A percentile compares a stretch with the other conserved stretches of the same genome.
phyloP scores from a whole-genome alignment of 2,888 invertebrate genomes.

The Drosophila putrida region DNA sequence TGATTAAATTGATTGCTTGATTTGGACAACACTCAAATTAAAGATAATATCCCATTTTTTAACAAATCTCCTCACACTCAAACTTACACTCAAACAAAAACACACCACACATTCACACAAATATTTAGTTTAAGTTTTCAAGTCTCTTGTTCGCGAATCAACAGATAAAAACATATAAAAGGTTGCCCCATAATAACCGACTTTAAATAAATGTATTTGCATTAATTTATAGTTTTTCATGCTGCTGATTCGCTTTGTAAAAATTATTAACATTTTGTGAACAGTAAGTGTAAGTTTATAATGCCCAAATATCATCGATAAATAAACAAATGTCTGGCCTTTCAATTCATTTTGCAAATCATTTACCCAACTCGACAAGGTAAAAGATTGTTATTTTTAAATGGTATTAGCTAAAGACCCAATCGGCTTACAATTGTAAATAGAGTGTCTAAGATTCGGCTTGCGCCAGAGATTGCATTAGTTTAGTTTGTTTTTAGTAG shows the following conservation, averaged over 20 bases:
- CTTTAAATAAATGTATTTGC: constrained; percentile 58
- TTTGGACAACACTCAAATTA: constrained; percentile 42
- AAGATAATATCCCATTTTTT: constrained; percentile 19
- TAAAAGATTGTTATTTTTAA: background rate
- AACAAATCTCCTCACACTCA: constrained; percentile 15
- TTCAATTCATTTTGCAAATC: background rate
- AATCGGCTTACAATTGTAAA: constrained; percentile 9
- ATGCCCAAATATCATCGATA: background rate
- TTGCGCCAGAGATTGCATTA: background rate
- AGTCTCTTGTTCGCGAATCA: constrained; percentile 43
- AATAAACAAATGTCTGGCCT: background rate
- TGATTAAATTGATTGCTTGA: constrained; percentile 32
- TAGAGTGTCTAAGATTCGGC: constrained; percentile 33
- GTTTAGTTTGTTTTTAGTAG: constrained; percentile 10
- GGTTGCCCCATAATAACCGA: constrained; percentile 29
- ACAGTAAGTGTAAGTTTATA: constrained; percentile 8
- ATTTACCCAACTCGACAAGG: background rate
- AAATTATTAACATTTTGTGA: constrained; percentile 18
- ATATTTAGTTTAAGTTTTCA: constrained; percentile 18
- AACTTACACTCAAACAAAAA: constrained; percentile 5
- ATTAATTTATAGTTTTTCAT: constrained; percentile 22
- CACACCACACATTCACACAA: background rate
- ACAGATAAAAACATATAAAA: constrained; percentile 34
- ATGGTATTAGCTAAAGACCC: background rate
- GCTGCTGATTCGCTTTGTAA: constrained; percentile 1